Evolutionary conservation across 2,888 invertebrate species (phyloP).

Genomic region (Synergus gifuensis): DNA sequence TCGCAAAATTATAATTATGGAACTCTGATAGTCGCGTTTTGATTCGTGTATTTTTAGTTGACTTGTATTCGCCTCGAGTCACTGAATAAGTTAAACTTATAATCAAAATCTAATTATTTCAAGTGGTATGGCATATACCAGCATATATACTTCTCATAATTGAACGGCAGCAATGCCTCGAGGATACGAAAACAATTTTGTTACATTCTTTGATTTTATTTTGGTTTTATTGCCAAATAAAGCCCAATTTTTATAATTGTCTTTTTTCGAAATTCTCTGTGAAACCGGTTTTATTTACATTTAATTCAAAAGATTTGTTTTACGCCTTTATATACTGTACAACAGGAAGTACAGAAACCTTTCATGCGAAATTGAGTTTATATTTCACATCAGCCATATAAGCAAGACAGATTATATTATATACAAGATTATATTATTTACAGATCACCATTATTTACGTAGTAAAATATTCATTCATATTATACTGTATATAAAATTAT

Average conservation of each 20-base stretch:
- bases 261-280: background rate
- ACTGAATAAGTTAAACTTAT: constrained; percentile 24
- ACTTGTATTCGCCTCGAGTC: background rate
- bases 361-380: too few species aligned
- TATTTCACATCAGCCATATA: too few species aligned
- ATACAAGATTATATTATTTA: too few species aligned
- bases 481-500: too few species aligned
- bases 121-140: background rate
- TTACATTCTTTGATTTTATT: constrained; percentile 49
- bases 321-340: too few species aligned
- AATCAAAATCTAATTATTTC: constrained; percentile 36
- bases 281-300: background rate
- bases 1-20: constrained; percentile 55
- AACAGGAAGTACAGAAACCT: too few species aligned
- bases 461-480: too few species aligned
- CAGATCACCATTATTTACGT: too few species aligned
- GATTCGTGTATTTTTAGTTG: background rate
- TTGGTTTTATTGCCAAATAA: constrained; percentile 43
- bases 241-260: background rate
- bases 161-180: constrained; percentile 18
- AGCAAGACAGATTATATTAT: too few species aligned
- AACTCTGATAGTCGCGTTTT: background rate
- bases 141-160: constrained; percentile 9
- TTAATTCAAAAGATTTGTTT: constrained; percentile 17
- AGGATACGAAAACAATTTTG: constrained; percentile 1